These are phyloP conservation scores for Ochropleura plecta DNA, from an alignment of 2,888 invertebrate genomes.

Conservation along the genomic window DNA sequence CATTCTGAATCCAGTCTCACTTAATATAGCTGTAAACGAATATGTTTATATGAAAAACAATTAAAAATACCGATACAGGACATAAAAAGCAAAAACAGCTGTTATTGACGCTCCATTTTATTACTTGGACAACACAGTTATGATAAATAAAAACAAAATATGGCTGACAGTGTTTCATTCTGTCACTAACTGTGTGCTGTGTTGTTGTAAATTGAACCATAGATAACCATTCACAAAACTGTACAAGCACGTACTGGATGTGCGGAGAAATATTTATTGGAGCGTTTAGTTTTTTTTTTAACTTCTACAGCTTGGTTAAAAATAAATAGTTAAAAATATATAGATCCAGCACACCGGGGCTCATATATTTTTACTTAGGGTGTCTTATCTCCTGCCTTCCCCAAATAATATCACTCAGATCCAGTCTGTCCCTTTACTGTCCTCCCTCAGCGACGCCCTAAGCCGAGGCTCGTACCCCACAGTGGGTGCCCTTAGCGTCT, in stretches of 20 bases:
- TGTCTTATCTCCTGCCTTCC: too few species aligned
- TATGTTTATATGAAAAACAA: neutral
- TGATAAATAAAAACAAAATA: slow-evolving; percentile 56
- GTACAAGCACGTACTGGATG: slow-evolving; percentile 5
- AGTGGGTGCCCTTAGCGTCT: too few species aligned
- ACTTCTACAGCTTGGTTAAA: neutral
- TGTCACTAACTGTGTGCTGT: slow-evolving; percentile 51
- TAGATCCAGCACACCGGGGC: too few species aligned
- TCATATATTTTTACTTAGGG: too few species aligned
- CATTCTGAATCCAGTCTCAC: neutral
- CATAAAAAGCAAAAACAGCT: slow-evolving; percentile 4
- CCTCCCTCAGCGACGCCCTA: too few species aligned
- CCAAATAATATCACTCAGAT: too few species aligned
- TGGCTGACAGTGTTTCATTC: slow-evolving; percentile 43
- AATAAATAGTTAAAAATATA: too few species aligned
- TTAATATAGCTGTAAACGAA: neutral
- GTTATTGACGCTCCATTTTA: slow-evolving; percentile 49
- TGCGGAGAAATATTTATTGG: slow-evolving; percentile 3
- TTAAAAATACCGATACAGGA: slow-evolving; percentile 4
- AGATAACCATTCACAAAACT: slow-evolving; percentile 58
- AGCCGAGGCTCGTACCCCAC: too few species aligned
- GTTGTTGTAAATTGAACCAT: slow-evolving; percentile 60
- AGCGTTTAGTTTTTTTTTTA: neutral
- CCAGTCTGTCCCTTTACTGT: too few species aligned
- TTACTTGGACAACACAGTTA: slow-evolving; percentile 26